These are phyloP conservation scores for Sterrhoptilus dennistouni DNA, from an alignment of 2,113 vertebrate genomes.

Conservation along the genomic window DNA sequence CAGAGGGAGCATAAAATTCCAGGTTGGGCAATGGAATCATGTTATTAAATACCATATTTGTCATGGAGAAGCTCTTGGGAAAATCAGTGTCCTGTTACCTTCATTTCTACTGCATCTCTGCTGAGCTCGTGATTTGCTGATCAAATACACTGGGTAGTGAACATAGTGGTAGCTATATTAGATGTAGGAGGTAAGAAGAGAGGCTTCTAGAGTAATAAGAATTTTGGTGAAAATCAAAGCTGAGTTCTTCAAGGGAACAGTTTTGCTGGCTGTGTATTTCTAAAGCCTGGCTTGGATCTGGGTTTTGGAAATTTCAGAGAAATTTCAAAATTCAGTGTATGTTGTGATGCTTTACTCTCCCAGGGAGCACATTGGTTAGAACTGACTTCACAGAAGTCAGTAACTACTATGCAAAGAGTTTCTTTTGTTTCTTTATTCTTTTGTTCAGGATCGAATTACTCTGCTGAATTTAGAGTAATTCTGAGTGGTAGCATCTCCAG, in stretches of 20 bases:
- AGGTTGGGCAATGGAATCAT: background rate
- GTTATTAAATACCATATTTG: background rate
- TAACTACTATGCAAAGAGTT: background rate
- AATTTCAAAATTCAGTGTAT: background rate
- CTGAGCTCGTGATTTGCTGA: background rate
- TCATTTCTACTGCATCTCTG: background rate
- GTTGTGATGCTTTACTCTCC: background rate
- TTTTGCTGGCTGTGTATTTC: background rate
- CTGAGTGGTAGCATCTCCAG: background rate
- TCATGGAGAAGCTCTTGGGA: background rate
- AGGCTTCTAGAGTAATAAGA: background rate
- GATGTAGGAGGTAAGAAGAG: background rate
- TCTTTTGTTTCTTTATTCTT: background rate
- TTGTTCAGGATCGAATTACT: background rate
- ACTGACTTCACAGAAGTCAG: background rate
- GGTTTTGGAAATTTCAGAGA: background rate
- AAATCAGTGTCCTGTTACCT: background rate
- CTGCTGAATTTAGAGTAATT: background rate
- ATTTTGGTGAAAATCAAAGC: background rate
- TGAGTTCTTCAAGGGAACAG: background rate
- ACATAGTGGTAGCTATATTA: background rate
- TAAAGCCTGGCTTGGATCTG: background rate
- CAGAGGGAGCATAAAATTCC: conserved; percentile 22
- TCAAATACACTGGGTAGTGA: background rate
- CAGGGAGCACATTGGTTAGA: background rate